These are phyloP conservation scores for Acleris laterana DNA, from an alignment of 2,888 invertebrate species.

Conservation along the genomic window DNA sequence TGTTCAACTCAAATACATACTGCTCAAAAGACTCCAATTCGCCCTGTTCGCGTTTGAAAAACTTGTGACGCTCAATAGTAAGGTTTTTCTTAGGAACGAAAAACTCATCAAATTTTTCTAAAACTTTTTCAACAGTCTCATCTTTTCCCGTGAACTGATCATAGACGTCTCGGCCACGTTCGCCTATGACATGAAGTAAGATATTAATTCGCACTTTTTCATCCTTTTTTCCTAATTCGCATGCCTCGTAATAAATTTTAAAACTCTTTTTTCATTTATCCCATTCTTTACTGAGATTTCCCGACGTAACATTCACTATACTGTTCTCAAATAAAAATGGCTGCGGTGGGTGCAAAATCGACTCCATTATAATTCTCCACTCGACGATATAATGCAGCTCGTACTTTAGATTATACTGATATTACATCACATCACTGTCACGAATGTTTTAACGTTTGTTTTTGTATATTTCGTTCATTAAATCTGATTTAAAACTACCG, in stretches of 20 bases:
- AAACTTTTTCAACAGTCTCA: background rate
- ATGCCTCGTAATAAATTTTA: conserved; percentile 28
- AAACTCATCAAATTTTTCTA: conserved; percentile 10
- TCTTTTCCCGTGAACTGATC: conserved; percentile 12
- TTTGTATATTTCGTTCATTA: background rate
- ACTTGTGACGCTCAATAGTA: conserved; percentile 10
- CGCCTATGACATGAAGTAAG: conserved; percentile 27
- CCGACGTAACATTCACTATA: background rate
- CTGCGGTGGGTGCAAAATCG: conserved; percentile 1
- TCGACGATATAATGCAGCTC: background rate
- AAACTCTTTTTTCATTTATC: conserved; percentile 20
- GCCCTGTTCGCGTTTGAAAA: conserved; percentile 6
- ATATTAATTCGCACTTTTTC: conserved; percentile 25
- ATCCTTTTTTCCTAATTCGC: conserved; percentile 28
- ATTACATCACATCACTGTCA: no score
- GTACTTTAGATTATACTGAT: no score
- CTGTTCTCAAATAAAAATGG: conserved; percentile 2
- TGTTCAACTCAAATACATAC: conserved; percentile 10
- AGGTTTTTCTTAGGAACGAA: conserved; percentile 9
- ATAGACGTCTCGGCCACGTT: conserved; percentile 22
- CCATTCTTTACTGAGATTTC: conserved; percentile 20
- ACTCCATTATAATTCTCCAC: background rate
- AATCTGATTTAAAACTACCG: background rate
- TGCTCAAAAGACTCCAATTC: conserved; percentile 12
- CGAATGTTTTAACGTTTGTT: background rate